Evolutionary conservation across 2,888 invertebrate genomes (phyloP).

Genomic region (Caenorhabditis macrosperma): DNA sequence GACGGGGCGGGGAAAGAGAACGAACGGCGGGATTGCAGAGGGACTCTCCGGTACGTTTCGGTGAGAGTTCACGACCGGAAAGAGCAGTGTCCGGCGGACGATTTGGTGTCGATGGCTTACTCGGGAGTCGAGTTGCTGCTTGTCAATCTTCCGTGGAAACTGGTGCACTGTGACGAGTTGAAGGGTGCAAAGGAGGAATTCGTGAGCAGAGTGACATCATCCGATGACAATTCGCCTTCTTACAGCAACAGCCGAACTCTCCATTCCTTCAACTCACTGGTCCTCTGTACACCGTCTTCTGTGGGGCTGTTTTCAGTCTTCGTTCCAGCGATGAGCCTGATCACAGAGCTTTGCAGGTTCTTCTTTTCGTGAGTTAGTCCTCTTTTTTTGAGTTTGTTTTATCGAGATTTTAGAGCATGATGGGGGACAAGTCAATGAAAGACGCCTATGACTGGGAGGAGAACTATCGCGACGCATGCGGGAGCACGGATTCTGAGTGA

Average conservation of each 20-base stretch:
- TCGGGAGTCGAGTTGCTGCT: conserved; percentile 65
- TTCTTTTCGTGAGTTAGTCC: conserved; percentile 37
- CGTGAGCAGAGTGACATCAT: too few species aligned
- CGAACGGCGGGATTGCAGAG: too few species aligned
- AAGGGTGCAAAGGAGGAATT: conserved; percentile 63
- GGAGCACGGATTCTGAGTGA: background rate
- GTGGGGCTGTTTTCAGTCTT: conserved; percentile 65
- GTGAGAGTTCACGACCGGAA: conserved; percentile 62
- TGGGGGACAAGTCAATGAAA: conserved; percentile 60
- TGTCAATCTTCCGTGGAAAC: conserved; percentile 68
- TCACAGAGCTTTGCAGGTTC: conserved; percentile 63
- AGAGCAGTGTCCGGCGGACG: conserved; percentile 69
- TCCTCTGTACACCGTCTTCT: conserved; percentile 38
- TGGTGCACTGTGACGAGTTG: conserved; percentile 51
- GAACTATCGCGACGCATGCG: conserved; percentile 53
- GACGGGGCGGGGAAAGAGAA: too few species aligned
- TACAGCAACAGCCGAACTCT: conserved; percentile 40
- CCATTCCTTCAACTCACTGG: conserved; percentile 40
- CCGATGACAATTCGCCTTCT: too few species aligned
- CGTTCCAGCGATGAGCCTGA: conserved; percentile 65
- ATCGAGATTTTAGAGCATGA: conserved; percentile 55
- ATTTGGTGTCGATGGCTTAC: conserved; percentile 66
- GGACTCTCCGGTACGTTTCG: conserved; percentile 76
- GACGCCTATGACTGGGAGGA: conserved; percentile 73
- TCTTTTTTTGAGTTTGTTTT: background rate